Base-by-base conservation (phyloP, 2,797 vertebrate species). In the Dipus sagitta region DNA sequence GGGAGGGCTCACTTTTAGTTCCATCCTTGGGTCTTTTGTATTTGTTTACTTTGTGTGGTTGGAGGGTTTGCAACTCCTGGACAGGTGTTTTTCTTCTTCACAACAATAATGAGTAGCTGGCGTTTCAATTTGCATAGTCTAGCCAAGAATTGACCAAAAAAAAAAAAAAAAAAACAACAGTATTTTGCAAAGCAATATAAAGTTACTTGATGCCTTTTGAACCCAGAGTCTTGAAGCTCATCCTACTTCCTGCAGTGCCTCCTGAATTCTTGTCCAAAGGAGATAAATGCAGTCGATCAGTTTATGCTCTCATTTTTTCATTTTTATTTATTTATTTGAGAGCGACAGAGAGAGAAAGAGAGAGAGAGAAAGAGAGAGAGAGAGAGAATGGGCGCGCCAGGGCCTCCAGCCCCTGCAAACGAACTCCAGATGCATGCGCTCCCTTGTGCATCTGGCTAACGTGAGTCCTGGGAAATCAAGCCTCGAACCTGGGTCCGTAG, bases 11-110 rank as follows among this genome's bases (percentile, higher is more conserved):
- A 28, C 28, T 62, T 78, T 62, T 20, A 20, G 21, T 86, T 80
- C 34, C 26, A 24, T 70, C 30, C 10, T 38, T 78, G 38, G 7
- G 23, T 72, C 47, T 30, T 95, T 74, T 21, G 6, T 52, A 34
- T 86, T 90, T 92, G 54, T 67, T 94, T 64, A 62, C 54, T 91
- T 54, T 58, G 52, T 72, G 58, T 86, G 71, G 20, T 30, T 87
- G 77, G 79, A 86, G 67, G 80, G 15, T 75, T 70, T 88, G 38
- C 32, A 92, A 78, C 32, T 83, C 64, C 60, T 89, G 60, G 83
- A 28, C n/a, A 38, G 52, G 13, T 2, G 6, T 47, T 86, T 74
- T 85, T 79, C 62, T 78, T 90, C n/a, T 90, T 89, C 81, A 72
- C 21, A 68, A 26, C 4, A 82, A 54, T 47, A 72, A 91, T n/a